Base-by-base conservation (phyloP, 2,888 invertebrate genomes). In the Chouioia cunea region DNA sequence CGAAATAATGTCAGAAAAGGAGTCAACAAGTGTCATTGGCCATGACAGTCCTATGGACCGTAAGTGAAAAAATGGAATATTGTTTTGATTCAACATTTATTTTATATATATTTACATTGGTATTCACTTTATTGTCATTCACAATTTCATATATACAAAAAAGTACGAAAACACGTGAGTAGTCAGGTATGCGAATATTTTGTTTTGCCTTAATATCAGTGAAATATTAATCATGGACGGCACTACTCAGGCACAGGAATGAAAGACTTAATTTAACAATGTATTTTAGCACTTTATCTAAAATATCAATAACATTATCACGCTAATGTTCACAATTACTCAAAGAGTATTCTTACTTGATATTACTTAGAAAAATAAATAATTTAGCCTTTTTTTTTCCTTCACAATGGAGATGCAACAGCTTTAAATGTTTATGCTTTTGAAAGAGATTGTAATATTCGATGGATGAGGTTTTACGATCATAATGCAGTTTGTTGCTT, bases 1-100 rank as follows among this genome's bases (percentile, higher is more conserved):
- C 46, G 44, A 22, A 70, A 70, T 36, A 10, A 71, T 69, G 69
- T 47, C 47, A 20, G 66, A 69, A 10, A n/a, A 27, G 15, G 69
- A 68, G 57, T 18, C 47, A 16, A 46, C 43, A 18, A 62, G 47
- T n/a, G 57, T 68, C 10, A 59, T 74, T 46, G 73, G 69, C 20
- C 36, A 71, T 53, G 71, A 74, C 16, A 71, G 62, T 57, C 69
- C 68, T 4, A 63, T 36, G 22, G 74, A 74, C 43, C 54, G 74
- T 74, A 65, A 74, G 74, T 69, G 62, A 18, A 63, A 14, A 52
- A 54, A 15, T 44, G 16, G 23, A 22, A 36, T 65, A 43, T 53
- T n/a, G 10, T 36, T 1, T 63, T 20, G n/a, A n/a, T 48, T 53
- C 16, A 8, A 47, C 36, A 12, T 68, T 60, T 57, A 53, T 57